These are phyloP conservation scores for Smittia aterrima DNA, from an alignment of 2,888 invertebrate species.

Conservation along the genomic window DNA sequence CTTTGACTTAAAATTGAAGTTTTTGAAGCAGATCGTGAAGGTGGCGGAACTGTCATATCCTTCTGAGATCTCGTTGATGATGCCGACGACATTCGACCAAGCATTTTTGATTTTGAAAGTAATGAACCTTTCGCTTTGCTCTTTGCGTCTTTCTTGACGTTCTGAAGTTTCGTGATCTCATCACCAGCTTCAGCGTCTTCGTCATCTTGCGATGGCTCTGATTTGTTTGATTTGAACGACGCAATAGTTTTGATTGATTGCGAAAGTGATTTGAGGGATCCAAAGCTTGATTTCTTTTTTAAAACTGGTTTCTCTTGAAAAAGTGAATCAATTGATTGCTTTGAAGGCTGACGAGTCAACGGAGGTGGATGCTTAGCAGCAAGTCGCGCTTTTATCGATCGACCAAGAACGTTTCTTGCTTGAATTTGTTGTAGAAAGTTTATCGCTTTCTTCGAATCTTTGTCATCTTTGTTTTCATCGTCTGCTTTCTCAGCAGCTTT, in stretches of 20 bases:
- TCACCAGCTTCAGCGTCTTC: conserved; percentile 38
- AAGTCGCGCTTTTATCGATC: background rate
- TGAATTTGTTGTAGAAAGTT: conserved; percentile 31
- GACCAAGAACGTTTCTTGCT: conserved; percentile 21
- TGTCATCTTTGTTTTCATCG: background rate
- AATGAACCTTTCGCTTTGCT: conserved; percentile 20
- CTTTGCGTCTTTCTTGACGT: conserved; percentile 16
- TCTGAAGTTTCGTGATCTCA: conserved; percentile 33
- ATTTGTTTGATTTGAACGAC: conserved; percentile 10
- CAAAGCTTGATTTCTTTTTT: conserved; percentile 15
- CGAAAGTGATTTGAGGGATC: conserved; percentile 6
- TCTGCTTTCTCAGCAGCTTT: conserved; percentile 6
- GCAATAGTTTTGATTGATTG: conserved; percentile 21
- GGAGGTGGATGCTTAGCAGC: conserved; percentile 21
- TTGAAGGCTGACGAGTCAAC: conserved; percentile 19
- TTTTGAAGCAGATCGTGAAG: conserved; percentile 28
- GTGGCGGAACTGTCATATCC: conserved; percentile 18
- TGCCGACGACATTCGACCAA: conserved; percentile 16
- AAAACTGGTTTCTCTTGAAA: conserved; percentile 21
- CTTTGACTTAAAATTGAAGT: conserved; percentile 26
- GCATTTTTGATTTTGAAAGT: background rate
- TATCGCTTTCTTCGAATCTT: conserved; percentile 17
- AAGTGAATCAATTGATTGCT: conserved; percentile 32
- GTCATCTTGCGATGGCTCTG: conserved; percentile 1
- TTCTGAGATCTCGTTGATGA: conserved; percentile 14